Conservation (phyloP, 1,140 invertebrate genomes). For the Drosophila willistoni region DNA sequence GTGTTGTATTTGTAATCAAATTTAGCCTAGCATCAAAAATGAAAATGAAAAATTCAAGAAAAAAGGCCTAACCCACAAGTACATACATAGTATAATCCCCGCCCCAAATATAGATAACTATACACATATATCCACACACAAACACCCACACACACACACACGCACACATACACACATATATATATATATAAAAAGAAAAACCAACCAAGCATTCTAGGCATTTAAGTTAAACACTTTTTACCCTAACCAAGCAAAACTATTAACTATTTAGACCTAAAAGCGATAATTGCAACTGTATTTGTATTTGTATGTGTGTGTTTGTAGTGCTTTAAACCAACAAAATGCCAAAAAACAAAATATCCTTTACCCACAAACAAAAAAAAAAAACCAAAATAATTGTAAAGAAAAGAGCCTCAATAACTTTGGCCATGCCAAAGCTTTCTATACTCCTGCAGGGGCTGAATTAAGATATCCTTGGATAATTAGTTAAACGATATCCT, state of each 20-base stretch:
- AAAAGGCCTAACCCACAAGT: slow-evolving; percentile 34
- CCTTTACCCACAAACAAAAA: neutral
- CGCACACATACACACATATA: slow-evolving; percentile 12
- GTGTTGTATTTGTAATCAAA: slow-evolving; percentile 66
- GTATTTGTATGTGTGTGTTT: slow-evolving; percentile 57
- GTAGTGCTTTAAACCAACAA: slow-evolving; percentile 48
- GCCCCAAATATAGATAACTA: slow-evolving; percentile 4
- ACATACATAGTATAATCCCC: slow-evolving; percentile 12
- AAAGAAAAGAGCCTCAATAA: neutral
- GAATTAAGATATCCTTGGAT: neutral
- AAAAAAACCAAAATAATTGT: slow-evolving; percentile 8
- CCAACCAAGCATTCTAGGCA: slow-evolving; percentile 15
- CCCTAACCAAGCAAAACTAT: slow-evolving; percentile 10
- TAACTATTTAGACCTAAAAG: slow-evolving; percentile 32
- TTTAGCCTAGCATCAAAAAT: slow-evolving; percentile 69
- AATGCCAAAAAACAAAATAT: slow-evolving; percentile 50
- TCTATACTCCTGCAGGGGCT: neutral
- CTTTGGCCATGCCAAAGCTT: neutral
- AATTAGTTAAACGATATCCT: too few relatives aligned
- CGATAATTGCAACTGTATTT: slow-evolving; percentile 44
- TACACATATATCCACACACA: neutral
- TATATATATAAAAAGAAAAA: neutral
- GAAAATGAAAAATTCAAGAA: slow-evolving; percentile 38
- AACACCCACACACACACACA: slow-evolving; percentile 15
- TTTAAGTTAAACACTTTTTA: slow-evolving; percentile 23